phyloP scores from a whole-genome alignment of 1,140 invertebrate genomes.

The Hylaeus anthracinus region DNA sequence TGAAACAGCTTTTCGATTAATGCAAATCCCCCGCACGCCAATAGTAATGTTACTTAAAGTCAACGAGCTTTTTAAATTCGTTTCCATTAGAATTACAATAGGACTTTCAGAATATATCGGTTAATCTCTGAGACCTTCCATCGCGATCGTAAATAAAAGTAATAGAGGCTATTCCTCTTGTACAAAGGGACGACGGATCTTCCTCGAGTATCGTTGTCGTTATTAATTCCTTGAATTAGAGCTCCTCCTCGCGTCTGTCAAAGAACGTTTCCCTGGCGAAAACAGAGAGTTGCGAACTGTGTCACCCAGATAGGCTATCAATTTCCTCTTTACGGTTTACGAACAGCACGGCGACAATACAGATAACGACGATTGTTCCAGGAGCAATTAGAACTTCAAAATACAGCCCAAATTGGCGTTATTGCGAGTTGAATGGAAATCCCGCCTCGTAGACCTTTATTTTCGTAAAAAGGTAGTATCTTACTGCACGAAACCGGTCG shows the following conservation, averaged over 20 bases:
- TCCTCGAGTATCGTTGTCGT: slow-evolving; percentile 19
- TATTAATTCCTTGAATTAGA: not conserved
- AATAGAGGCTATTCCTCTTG: not conserved
- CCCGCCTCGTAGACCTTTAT: not conserved
- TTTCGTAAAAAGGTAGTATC: not conserved
- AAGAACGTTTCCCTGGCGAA: slow-evolving; percentile 19
- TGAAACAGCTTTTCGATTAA: no score
- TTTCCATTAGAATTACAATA: no score
- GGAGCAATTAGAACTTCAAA: slow-evolving; percentile 34
- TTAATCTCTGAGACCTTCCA: no score
- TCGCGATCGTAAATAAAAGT: not conserved
- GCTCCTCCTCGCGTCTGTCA: slow-evolving; percentile 4
- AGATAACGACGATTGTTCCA: slow-evolving; percentile 8
- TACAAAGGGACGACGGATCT: not conserved
- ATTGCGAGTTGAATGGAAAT: slow-evolving; percentile 19
- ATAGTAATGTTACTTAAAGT: no score
- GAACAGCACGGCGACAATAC: slow-evolving; percentile 8
- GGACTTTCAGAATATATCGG: no score
- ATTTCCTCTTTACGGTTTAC: slow-evolving; percentile 39
- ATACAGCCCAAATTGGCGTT: slow-evolving; percentile 19
- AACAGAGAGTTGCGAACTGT: slow-evolving; percentile 14
- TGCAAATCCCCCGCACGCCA: no score
- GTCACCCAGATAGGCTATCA: slow-evolving; percentile 31
- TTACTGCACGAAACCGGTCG: not conserved
- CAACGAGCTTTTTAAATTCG: no score